Conservation (phyloP, 2,888 invertebrate species). For the Vandiemenella viatica region DNA sequence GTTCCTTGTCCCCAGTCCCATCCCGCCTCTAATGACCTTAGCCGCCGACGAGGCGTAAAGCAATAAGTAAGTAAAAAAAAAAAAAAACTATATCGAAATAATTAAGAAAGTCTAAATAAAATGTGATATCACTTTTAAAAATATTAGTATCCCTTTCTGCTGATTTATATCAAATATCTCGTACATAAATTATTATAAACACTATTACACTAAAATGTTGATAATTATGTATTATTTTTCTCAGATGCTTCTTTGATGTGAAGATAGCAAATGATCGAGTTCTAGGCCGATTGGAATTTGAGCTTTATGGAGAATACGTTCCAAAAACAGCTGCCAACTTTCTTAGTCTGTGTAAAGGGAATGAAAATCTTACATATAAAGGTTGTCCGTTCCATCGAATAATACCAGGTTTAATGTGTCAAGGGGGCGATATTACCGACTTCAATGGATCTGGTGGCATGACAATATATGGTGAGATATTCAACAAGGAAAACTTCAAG, state of each 20-base stretch:
- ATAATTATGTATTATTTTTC: too few species aligned
- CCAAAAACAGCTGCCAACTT: slow-evolving; percentile 29
- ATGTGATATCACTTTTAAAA: too few species aligned
- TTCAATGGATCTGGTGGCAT: slow-evolving; percentile 40
- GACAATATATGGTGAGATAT: slow-evolving; percentile 30
- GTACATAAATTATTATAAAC: too few species aligned
- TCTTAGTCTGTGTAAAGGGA: slow-evolving; percentile 24
- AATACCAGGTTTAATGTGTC: slow-evolving; percentile 38
- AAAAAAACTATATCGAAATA: too few species aligned
- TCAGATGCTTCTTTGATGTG: slow-evolving; percentile 28
- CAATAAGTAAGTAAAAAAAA: too few species aligned
- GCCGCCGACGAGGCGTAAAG: too few species aligned
- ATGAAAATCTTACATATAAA: slow-evolving; percentile 26
- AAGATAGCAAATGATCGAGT: slow-evolving; percentile 17
- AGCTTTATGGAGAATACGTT: slow-evolving; percentile 26
- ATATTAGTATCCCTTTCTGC: too few species aligned
- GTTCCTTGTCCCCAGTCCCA: too few species aligned
- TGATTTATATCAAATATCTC: too few species aligned
- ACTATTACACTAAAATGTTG: not conserved
- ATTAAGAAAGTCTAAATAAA: too few species aligned
- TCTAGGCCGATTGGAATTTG: slow-evolving; percentile 26
- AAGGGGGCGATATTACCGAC: slow-evolving; percentile 40
- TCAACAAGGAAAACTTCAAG: slow-evolving; percentile 31
- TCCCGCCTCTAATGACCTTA: too few species aligned
- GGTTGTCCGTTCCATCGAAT: slow-evolving; percentile 34